These are phyloP conservation scores for Malaclemys terrapin DNA, from an alignment of 2,113 vertebrate species.

Conservation along the genomic window DNA sequence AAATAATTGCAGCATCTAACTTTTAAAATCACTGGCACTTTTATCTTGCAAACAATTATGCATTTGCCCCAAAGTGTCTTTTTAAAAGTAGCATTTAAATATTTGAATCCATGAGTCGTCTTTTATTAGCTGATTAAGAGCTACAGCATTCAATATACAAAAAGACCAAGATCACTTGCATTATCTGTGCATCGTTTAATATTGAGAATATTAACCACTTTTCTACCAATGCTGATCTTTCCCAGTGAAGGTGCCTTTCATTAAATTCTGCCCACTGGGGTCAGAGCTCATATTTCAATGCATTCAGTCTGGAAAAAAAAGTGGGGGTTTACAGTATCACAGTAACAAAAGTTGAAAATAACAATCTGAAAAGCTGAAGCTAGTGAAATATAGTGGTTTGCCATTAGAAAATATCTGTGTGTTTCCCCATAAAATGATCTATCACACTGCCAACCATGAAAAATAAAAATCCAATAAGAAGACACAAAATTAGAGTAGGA, in stretches of 20 bases:
- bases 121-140: not conserved
- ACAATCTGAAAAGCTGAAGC: conserved; percentile 53
- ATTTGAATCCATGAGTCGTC: not conserved
- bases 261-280: not conserved
- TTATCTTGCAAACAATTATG: not conserved
- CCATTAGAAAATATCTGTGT: conserved; percentile 55
- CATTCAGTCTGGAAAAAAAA: conserved; percentile 42
- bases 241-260: not conserved
- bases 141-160: not conserved
- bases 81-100: not conserved
- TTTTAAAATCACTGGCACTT: conserved; percentile 10
- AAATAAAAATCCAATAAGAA: conserved; percentile 59
- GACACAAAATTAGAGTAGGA: conserved; percentile 45
- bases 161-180: not conserved
- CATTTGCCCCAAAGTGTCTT: not conserved
- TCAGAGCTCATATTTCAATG: conserved; percentile 50
- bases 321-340: not conserved
- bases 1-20: not conserved
- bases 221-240: conserved; percentile 13
- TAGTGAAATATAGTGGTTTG: conserved; percentile 31
- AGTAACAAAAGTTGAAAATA: conserved; percentile 47
- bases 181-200: not conserved
- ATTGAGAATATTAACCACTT: not conserved
- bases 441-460: not conserved
- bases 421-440: conserved; percentile 42